A percentile compares a stretch with the other conserved stretches of the same genome.
Evolutionary conservation across 2,797 vertebrate species (phyloP).

Genomic region (Myotis myotis): DNA sequence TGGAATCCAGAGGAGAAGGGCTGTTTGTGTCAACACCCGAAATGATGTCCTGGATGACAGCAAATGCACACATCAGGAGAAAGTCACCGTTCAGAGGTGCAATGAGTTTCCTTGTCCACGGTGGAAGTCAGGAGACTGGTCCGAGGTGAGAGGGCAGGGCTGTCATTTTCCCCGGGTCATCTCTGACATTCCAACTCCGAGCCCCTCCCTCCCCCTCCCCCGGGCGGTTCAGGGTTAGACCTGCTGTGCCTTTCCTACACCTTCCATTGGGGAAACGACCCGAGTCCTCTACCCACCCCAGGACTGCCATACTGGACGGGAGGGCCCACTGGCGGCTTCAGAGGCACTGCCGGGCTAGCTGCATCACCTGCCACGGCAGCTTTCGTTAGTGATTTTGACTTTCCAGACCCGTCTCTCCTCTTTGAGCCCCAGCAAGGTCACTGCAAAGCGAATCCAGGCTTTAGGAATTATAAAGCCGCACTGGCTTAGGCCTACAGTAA

Average conservation of each 20-base stretch:
- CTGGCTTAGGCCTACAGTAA: background rate
- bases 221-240: background rate
- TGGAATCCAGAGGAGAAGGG: conserved; percentile 91
- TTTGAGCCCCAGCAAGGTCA: background rate
- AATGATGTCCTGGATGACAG: conserved; percentile 90
- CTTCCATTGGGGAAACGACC: background rate
- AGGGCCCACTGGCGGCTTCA: background rate
- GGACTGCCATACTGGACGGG: rapidly evolving
- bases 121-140: conserved; percentile 97
- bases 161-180: background rate
- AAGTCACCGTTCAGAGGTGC: conserved; percentile 91
- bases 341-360: background rate
- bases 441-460: background rate
- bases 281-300: rapidly evolving
- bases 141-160: conserved; percentile 89
- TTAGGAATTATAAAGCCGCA: background rate
- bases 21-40: conserved; percentile 91
- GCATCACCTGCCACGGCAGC: background rate
- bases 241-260: background rate
- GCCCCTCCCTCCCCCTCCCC: background rate
- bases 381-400: background rate
- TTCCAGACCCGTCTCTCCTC: background rate
- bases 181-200: background rate
- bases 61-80: conserved; percentile 95
- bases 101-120: conserved; percentile 94